Conservation (phyloP, 30 jellyfish, hydroid and myxozoan genomes). For the Sanderia malayensis region DNA sequence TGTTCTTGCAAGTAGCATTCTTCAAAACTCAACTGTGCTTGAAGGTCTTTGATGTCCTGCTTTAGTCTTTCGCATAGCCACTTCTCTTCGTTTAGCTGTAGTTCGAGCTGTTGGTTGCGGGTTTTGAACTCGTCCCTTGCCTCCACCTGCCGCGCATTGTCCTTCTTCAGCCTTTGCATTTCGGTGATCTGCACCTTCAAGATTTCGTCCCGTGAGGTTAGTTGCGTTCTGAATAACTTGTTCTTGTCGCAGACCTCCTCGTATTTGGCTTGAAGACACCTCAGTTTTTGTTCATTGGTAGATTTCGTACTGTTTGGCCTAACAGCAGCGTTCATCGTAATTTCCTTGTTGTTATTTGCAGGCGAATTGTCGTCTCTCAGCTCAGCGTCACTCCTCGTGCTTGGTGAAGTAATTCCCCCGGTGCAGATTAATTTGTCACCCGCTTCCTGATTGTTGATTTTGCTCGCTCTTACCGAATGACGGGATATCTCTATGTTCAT, state of each 20-base stretch:
- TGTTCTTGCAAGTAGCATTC: conserved; percentile 68
- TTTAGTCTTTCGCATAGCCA: conserved; percentile 59
- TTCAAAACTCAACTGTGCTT: conserved; percentile 50
- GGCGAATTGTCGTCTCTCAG: too few species aligned
- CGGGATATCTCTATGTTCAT: conserved; percentile 55
- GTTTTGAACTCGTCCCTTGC: conserved; percentile 2
- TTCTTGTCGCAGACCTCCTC: conserved; percentile 28
- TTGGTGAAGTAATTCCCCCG: not conserved
- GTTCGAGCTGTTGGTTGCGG: not conserved
- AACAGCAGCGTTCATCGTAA: conserved; percentile 2
- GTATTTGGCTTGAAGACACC: not conserved
- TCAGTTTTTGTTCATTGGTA: not conserved
- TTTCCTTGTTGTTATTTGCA: conserved; percentile 25
- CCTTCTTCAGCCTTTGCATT: conserved; percentile 45
- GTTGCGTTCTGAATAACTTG: conserved; percentile 30
- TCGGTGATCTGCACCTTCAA: conserved; percentile 48
- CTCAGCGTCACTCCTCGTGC: not conserved
- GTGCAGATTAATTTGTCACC: not conserved
- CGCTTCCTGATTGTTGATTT: conserved; percentile 7
- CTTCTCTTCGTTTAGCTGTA: conserved; percentile 35
- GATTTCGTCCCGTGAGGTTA: conserved; percentile 39
- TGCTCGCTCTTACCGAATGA: conserved; percentile 45
- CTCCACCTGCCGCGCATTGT: conserved; percentile 5
- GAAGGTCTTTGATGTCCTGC: conserved; percentile 47
- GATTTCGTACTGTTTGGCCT: conserved; percentile 54